These are phyloP conservation scores for Hippocampus mohnikei DNA, from an alignment of 2,113 vertebrate genomes.

Conservation along the genomic window DNA sequence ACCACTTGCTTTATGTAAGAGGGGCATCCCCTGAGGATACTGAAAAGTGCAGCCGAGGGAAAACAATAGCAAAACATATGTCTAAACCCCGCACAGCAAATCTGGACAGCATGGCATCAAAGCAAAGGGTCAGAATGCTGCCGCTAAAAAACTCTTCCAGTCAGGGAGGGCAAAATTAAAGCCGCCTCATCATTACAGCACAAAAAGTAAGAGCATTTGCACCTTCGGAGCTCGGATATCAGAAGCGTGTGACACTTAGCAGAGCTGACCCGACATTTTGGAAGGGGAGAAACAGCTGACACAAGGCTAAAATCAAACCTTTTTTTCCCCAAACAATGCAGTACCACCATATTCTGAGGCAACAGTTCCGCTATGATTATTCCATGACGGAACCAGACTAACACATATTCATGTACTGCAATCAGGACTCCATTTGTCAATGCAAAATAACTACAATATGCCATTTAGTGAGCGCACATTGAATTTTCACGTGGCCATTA, in stretches of 20 bases:
- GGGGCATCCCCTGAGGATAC: conserved; percentile 30
- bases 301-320: conserved; percentile 1
- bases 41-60: conserved; percentile 23
- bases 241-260: conserved; percentile 67
- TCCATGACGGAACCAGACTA: conserved; percentile 1
- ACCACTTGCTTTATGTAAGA: conserved; percentile 34
- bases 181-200: conserved; percentile 61
- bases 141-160: conserved; percentile 43
- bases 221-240: conserved; percentile 63
- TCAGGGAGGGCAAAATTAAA: conserved; percentile 61
- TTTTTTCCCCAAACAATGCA: conserved; percentile 8
- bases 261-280: conserved; percentile 67
- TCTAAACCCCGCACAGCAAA: conserved; percentile 33
- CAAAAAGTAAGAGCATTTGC: conserved; percentile 60
- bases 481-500: conserved; percentile 63
- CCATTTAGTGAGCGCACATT: conserved; percentile 48
- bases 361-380: neutral
- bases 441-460: conserved; percentile 41
- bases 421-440: conserved; percentile 52
- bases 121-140: conserved; percentile 50
- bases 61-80: conserved; percentile 8
- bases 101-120: conserved; percentile 35
- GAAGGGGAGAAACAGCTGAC: conserved; percentile 34
- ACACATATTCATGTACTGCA: conserved; percentile 7
- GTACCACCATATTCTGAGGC: neutral